Base-by-base conservation (phyloP, 2,888 invertebrate genomes). In the Halocaridina rubra region DNA sequence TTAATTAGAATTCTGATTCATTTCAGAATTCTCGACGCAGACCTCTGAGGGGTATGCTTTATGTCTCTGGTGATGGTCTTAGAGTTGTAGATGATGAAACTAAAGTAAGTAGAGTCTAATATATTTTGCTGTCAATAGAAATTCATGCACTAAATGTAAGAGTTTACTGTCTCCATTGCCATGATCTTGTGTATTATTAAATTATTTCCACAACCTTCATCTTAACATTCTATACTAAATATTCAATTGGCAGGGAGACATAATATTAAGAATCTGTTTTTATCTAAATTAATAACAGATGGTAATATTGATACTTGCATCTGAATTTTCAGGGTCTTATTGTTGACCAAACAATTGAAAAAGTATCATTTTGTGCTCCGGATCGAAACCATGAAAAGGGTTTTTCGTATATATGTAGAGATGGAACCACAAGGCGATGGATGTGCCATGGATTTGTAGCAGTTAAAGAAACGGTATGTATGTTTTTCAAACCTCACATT, bases 391-490 rank as follows among this genome's bases (percentile, higher is more conserved):
- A 98, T 90, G 98, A 99, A 90, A 95, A 97, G 88, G 99, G 99
- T 24, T 99, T 98, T 92, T 98, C 99, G 88, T 99, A 99, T 92
- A 99, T 99, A 89, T 99, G 99, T 91, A 94, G 99, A 85, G 99
- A 99, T 91, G 99, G 99, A 85, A 98, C 99, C 16, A 98, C 99
- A 0, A 94, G 98, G 5, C 94, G 99, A 22, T 99, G 99, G 99
- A 98, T 99, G 98, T 99, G 99, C 91, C 99, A 99, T 92, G 99
- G 99, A 57, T 99, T 99, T 91, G 93, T 98, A 89, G 98, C 99
- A 77, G 93, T 96, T 78, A 96, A 98, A 91, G 98, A 99, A 92
- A 95, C 97, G 89, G 94, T 94, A 91, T 92, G 92, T 90, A n/a
- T n/a, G n/a, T n/a, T n/a, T n/a, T n/a, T n/a, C n/a, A n/a, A n/a